Evolutionary conservation across 2,113 vertebrate species (phyloP), one percentile per base, ranked within the genome.

Genomic region (Balaeniceps rex): DNA sequence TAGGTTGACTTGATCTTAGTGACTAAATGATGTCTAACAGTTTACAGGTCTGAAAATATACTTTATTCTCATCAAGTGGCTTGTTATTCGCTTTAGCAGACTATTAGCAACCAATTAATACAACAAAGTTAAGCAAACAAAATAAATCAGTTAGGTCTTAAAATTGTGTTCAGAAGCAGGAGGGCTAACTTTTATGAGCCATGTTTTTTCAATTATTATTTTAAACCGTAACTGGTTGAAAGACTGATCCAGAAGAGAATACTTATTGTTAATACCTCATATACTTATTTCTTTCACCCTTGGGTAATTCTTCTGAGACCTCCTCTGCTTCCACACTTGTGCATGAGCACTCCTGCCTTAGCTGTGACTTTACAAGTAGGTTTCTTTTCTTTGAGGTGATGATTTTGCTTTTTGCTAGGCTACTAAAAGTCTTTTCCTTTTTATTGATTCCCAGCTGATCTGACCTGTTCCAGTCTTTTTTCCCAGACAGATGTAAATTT

Each of bases 101-200:
- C 46, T 88, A 70, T 95, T 79, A 95, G 28, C 61, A 97, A 79
- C 31, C 34, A 91, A 90, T 88, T 87, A 70, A 92, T 90, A 34
- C 29, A 94, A 95, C 52, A 31, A 86, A 96, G n/a, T 76, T 87
- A 91, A 89, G 46, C 54, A 95, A 96, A 78, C 28, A 86, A 90
- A 93, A 79, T 40, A 94, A 94, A 94, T 86, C 58, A 95, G 52
- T 76, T 66, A 66, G 64, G 11, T 44, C 75, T 94, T 83, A 79
- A 93, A 94, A 95, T 7, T 88, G 34, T 70, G 11, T 61, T 94
- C 61, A 66, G 21, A 58, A 44, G 51, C 46, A 84, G 55, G 25
- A 81, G 69, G 23, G 36, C 14, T 79, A 61, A 83, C 38, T 96
- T 90, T 96, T 94, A 74, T 61, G 2, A 93, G 19, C 28, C 17